Base-by-base conservation (phyloP, 2,888 invertebrate genomes). In the Drosophila silvestris region DNA sequence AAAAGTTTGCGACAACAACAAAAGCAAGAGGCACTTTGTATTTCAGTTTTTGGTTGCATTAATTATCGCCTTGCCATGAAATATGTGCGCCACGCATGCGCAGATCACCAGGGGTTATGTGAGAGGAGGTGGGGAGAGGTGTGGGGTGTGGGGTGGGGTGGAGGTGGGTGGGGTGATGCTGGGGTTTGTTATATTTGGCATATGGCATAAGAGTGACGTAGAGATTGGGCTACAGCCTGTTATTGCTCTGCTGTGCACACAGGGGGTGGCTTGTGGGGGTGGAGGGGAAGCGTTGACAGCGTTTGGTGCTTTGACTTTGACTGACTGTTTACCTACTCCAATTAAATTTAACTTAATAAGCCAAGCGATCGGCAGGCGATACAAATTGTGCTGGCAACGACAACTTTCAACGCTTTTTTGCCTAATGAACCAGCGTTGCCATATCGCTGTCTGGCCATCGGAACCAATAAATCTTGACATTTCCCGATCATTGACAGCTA, bases 21-120 rank as follows among this genome's bases (percentile, higher is more conserved):
- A 64, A 66, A 65, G 74, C 67, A 71, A 60, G 83, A 76, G 73
- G 57, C 86, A 89, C 78, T 88, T 85, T 81, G 80, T 76, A 74
- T 83, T 75, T 80, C 65, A 51, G 63, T 79, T 83, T 84, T 89
- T 83, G 90, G 85, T 62, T 89, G 88, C 89, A 88, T 89, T 88
- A 89, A 89, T 88, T 88, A 89, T 89, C 90, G 89, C 87, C 89
- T 85, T 77, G 85, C 85, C 89, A 89, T 89, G 89, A 87, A 87
- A 89, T 87, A 87, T 87, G 88, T 81, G 89, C 81, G 79, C 85
- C 85, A 83, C 83, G 82, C 87, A 89, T 83, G 85, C 81, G 63
- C 80, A 80, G 80, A 84, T 68, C 78, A 70, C n/a, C 35, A 26
- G 58, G 54, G 60, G 51, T 37, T 56, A 56, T 22, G 53, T 5